Percentiles rank a stretch among this genome's conserved stretches.
These are phyloP conservation scores for Cydia amplana DNA, from an alignment of 1,140 invertebrate species.

Conservation along the genomic window DNA sequence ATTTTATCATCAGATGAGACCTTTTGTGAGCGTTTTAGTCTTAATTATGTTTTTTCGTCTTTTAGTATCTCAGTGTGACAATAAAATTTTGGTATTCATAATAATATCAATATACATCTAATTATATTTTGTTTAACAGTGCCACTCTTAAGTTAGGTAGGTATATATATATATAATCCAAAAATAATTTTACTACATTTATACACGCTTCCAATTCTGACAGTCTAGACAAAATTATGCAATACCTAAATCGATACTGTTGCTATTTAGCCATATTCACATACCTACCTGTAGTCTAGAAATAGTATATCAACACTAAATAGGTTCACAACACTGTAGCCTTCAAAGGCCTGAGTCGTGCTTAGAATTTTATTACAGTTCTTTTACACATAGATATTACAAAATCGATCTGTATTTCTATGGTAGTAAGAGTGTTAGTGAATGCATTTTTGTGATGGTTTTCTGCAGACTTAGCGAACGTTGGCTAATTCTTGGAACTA, in stretches of 20 bases:
- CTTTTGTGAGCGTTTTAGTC: not conserved
- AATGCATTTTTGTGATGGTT: not conserved
- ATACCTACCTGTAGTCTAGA: not conserved
- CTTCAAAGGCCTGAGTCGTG: slow-evolving; percentile 15
- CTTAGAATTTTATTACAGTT: not conserved
- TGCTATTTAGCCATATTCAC: not conserved
- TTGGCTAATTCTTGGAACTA: slow-evolving; percentile 27
- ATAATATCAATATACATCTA: not conserved
- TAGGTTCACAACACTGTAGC: slow-evolving; percentile 2
- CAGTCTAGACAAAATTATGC: not conserved
- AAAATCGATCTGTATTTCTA: not conserved
- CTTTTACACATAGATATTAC: not conserved
- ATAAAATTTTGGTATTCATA: not conserved
- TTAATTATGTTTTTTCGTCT: not conserved
- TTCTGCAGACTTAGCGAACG: not conserved
- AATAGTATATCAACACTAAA: slow-evolving; percentile 7
- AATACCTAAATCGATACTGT: not conserved
- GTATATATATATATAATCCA: too few species aligned
- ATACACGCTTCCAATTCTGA: not conserved
- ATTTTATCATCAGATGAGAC: not conserved
- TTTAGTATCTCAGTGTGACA: not conserved
- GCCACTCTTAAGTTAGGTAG: too few species aligned
- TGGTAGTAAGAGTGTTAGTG: not conserved
- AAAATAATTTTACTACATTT: too few species aligned
- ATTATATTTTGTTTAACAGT: not conserved